phyloP scores from a whole-genome alignment of 2,113 vertebrate genomes.

The Ailurus styani region DNA sequence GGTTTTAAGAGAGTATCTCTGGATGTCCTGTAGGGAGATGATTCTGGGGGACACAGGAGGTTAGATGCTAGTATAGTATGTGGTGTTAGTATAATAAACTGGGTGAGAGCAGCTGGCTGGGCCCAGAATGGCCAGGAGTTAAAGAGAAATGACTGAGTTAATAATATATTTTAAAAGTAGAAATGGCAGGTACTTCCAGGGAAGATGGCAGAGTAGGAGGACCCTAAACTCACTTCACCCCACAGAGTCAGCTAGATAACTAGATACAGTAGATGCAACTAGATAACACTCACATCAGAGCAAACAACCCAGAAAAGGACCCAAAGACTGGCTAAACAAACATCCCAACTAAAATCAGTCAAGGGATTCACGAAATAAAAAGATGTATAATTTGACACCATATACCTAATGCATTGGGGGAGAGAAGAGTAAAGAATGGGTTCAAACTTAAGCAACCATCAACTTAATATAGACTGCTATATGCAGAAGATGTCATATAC shows the following conservation, averaged over 20 bases:
- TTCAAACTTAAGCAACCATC: background rate
- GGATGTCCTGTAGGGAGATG: background rate
- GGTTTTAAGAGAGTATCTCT: background rate
- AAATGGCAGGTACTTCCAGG: background rate
- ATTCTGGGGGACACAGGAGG: background rate
- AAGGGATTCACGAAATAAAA: background rate
- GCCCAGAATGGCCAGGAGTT: background rate
- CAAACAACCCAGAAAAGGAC: background rate
- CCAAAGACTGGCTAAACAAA: background rate
- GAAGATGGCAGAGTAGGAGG: background rate
- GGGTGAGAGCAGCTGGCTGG: too few species aligned
- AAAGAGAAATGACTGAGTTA: background rate
- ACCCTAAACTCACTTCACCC: background rate
- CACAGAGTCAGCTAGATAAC: background rate
- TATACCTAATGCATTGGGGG: background rate
- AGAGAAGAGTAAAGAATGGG: background rate
- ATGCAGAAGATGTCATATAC: background rate
- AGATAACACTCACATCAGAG: background rate
- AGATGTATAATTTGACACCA: background rate
- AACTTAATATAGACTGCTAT: background rate
- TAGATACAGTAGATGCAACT: background rate
- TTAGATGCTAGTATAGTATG: background rate
- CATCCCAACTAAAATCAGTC: background rate
- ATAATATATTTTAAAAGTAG: background rate
- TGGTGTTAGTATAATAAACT: background rate